Conservation (phyloP, 2,797 vertebrate species). For the Centropyge bicolor region DNA sequence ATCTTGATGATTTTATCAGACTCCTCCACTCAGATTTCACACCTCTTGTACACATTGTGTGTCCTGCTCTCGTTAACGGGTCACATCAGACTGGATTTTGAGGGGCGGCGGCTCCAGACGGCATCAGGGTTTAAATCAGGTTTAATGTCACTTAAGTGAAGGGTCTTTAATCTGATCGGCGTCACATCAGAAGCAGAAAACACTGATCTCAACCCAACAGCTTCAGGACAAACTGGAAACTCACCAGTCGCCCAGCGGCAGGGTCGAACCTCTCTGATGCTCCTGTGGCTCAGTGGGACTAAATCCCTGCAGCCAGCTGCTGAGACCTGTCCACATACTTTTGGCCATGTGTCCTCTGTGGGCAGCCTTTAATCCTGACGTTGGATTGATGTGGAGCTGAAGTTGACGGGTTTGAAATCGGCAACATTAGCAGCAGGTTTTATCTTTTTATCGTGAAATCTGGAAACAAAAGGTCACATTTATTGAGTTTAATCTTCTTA, state of each 20-base stretch:
- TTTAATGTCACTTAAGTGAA: constrained; percentile 36
- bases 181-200: constrained; percentile 31
- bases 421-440: background rate
- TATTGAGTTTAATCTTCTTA: constrained; percentile 49
- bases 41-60: no score
- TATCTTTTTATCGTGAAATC: background rate
- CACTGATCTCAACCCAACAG: background rate
- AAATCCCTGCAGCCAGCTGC: no score
- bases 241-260: background rate
- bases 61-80: background rate
- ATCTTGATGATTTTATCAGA: no score
- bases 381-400: no score
- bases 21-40: no score
- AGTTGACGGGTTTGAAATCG: background rate
- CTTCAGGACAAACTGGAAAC: background rate
- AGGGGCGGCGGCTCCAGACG: background rate
- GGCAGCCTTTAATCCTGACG: no score
- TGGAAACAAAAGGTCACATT: constrained; percentile 18
- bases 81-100: background rate
- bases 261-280: background rate
- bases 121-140: constrained; percentile 21
- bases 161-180: constrained; percentile 50
- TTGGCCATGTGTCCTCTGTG: no score
- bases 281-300: background rate
- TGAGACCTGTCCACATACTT: background rate